Base-by-base conservation (phyloP, 2,113 vertebrate genomes). In the Anseranas semipalmata region DNA sequence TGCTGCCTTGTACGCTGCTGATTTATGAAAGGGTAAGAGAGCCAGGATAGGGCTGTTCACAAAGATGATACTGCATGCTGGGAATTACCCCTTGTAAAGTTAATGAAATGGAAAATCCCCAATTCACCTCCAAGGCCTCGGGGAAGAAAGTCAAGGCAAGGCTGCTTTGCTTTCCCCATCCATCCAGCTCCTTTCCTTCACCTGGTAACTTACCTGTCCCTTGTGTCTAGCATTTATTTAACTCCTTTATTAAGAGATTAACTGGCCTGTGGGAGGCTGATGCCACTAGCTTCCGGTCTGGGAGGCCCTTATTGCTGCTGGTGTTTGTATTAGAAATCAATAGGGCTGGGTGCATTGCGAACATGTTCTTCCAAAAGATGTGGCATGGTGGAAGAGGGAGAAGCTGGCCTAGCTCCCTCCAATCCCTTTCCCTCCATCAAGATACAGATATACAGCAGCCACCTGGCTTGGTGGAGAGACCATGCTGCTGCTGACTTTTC, bases 61-160 rank as follows among this genome's bases (percentile, higher is more conserved):
- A 39, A 70, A 60, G 53, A 50, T 24, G 65, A 37, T 90, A 83
- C 86, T 85, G 71, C 12, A 5, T 27, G 43, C 60, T 72, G 76
- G 95, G 90, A 93, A 95, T 95, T 93, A 93, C 86, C 76, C 92
- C 68, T 82, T 96, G 83, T 96, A 93, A 96, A 96, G 50, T 82
- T 96, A 95, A 96, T 95, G 80, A 95, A 67, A 94, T 72, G 90
- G 95, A 93, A 96, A 96, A 93, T 92, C 89, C 89, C 94, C 84
- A 70, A 33, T 88, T 90, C 15, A 75, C 48, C 66, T 85, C 50
- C 35, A 56, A 85, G 53, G 66, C 73, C 55, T 50, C 45, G 20
- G 1, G 8, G 55, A 35, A 39, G 21, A 17, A 55, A 84, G 48
- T 70, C 35, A 32, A 45, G 39, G 32, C 66, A 56, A 53, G 52